These are phyloP conservation scores for Coecobrya sp. DNA, from an alignment of 2,888 invertebrate genomes.

Conservation along the genomic window DNA sequence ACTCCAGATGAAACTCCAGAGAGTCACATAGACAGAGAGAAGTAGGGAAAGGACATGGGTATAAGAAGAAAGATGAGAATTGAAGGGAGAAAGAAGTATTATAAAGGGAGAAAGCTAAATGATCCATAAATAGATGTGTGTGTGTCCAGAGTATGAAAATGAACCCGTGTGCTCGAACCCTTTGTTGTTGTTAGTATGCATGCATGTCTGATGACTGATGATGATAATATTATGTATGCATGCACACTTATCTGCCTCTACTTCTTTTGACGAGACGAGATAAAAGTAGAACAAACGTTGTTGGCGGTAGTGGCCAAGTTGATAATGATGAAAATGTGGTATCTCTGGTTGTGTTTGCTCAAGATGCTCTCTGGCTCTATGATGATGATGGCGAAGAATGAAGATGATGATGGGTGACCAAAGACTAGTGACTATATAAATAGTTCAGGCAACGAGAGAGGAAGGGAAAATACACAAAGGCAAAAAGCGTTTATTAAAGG, in stretches of 20 bases:
- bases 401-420: conserved; percentile 11
- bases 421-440: too few species aligned
- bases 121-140: conserved; percentile 50
- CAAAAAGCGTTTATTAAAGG: too few species aligned
- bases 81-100: conserved; percentile 2
- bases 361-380: not conserved
- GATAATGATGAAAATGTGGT: conserved; percentile 5
- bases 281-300: conserved; percentile 24
- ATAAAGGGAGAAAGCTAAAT: conserved; percentile 31
- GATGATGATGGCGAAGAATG: not conserved
- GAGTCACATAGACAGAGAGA: not conserved
- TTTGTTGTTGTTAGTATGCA: conserved; percentile 8
- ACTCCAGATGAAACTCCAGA: conserved; percentile 31
- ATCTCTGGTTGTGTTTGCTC: conserved; percentile 30
- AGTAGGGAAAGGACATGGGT: not conserved
- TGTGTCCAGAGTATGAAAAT: not conserved
- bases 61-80: conserved; percentile 35
- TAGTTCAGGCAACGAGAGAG: too few species aligned
- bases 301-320: not conserved
- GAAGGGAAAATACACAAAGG: too few species aligned
- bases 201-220: conserved; percentile 4
- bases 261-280: conserved; percentile 9
- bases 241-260: not conserved
- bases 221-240: conserved; percentile 12
- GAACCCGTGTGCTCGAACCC: not conserved